phyloP scores from a whole-genome alignment of 2,113 vertebrate species.

The Ceuthmochares aereus region DNA sequence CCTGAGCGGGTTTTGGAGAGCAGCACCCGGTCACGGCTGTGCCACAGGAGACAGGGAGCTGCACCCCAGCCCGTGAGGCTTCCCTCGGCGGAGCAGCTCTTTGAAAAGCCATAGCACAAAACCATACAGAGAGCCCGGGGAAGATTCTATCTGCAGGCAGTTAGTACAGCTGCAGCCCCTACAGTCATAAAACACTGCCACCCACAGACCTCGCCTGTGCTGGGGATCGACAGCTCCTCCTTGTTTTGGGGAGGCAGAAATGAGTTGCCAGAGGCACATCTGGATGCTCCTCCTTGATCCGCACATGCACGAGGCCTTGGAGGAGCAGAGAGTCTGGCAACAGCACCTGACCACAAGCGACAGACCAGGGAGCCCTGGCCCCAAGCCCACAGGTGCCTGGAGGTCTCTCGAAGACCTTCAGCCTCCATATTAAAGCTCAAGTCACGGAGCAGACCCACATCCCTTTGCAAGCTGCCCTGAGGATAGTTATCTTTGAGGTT shows the following conservation, averaged over 20 bases:
- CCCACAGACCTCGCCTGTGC: neutral
- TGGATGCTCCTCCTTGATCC: neutral
- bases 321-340: neutral
- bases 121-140: neutral
- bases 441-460: neutral
- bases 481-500: neutral
- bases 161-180: neutral
- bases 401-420: neutral
- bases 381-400: fast-evolving
- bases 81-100: neutral
- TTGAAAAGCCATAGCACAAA: neutral
- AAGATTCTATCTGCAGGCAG: neutral
- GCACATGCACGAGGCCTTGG: fast-evolving
- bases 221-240: neutral
- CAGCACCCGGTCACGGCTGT: neutral
- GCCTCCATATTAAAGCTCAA: neutral
- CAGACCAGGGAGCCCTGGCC: neutral
- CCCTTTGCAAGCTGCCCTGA: neutral
- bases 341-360: neutral
- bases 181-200: fast-evolving
- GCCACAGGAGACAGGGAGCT: neutral
- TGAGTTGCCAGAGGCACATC: neutral
- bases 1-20: fast-evolving
- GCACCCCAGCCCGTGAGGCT: neutral
- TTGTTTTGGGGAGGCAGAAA: neutral